Conservation (phyloP, 2,888 invertebrate genomes). For the Mesorhabditis spiculigera region DNA sequence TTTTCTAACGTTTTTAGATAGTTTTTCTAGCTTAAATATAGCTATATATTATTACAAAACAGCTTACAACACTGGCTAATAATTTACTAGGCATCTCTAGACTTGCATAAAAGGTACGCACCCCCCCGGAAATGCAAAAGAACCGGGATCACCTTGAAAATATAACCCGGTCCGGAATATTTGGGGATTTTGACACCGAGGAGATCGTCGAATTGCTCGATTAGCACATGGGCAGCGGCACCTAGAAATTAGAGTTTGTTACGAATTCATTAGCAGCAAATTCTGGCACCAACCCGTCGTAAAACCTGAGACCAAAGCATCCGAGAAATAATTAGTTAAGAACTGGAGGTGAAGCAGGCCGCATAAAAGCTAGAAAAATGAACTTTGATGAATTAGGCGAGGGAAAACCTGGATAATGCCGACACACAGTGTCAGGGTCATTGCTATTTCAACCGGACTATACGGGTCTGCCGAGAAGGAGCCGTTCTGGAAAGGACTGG, state of each 20-base stretch:
- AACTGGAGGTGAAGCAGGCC: not conserved
- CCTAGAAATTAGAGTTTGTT: slow-evolving; percentile 20
- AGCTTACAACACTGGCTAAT: too few relatives aligned
- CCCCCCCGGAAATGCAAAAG: too few relatives aligned
- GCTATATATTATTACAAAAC: too few relatives aligned
- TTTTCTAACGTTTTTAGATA: too few relatives aligned
- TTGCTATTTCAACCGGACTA: slow-evolving; percentile 12
- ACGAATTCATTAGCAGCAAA: not conserved
- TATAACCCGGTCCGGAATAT: slow-evolving; percentile 60
- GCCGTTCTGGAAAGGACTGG: not conserved
- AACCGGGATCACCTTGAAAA: slow-evolving; percentile 45
- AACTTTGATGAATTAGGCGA: too few relatives aligned
- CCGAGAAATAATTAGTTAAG: not conserved
- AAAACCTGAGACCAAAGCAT: not conserved
- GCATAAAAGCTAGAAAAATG: not conserved
- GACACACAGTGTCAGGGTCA: slow-evolving; percentile 12
- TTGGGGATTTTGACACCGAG: slow-evolving; percentile 57
- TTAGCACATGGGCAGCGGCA: slow-evolving; percentile 62
- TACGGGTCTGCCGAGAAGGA: not conserved
- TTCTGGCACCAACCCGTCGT: not conserved
- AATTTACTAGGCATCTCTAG: too few relatives aligned
- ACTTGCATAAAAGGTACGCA: too few relatives aligned
- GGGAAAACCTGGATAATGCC: slow-evolving; percentile 16
- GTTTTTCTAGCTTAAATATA: too few relatives aligned
- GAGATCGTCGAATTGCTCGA: slow-evolving; percentile 61